phyloP scores from a whole-genome alignment of 2,797 vertebrate genomes.

The Epinephelus malabaricus region DNA sequence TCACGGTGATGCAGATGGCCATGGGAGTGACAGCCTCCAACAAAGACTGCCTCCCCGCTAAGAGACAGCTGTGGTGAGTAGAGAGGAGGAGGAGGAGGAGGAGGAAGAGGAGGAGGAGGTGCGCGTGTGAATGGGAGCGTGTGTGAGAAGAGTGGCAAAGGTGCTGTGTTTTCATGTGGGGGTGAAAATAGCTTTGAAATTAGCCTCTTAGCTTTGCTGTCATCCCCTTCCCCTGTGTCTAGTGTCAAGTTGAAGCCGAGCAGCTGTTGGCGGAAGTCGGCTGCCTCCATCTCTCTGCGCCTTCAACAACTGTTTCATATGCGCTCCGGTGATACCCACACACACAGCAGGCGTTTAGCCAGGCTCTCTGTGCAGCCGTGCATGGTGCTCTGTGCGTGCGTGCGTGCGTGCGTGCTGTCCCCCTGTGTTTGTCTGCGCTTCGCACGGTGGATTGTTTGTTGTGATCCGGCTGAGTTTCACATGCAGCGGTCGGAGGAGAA shows the following conservation, averaged over 20 bases:
- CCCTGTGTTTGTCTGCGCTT: conserved; percentile 1
- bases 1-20: conserved; percentile 99
- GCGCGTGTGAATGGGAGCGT: conserved; percentile 80
- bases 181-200: conserved; percentile 31
- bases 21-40: conserved; percentile 99
- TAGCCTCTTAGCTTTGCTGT: conserved; percentile 45
- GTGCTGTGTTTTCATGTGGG: conserved; percentile 31
- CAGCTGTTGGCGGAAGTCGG: conserved; percentile 70
- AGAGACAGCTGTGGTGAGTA: conserved; percentile 98
- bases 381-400: neutral
- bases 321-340: conserved; percentile 25
- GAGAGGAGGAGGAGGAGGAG: conserved; percentile 22
- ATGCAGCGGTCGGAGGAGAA: conserved; percentile 2
- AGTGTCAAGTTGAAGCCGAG: conserved; percentile 61
- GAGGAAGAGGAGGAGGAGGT: conserved; percentile 8
- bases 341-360: conserved; percentile 20
- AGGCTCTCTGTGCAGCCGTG: conserved; percentile 29
- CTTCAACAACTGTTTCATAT: conserved; percentile 42
- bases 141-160: conserved; percentile 43
- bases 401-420: neutral
- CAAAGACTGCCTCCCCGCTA: conserved; percentile 95
- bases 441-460: conserved; percentile 52
- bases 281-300: conserved; percentile 30
- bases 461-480: conserved; percentile 46
- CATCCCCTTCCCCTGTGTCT: neutral